Conservation (phyloP, 1,140 invertebrate genomes). For the Daktulosphaira vitifoliae region DNA sequence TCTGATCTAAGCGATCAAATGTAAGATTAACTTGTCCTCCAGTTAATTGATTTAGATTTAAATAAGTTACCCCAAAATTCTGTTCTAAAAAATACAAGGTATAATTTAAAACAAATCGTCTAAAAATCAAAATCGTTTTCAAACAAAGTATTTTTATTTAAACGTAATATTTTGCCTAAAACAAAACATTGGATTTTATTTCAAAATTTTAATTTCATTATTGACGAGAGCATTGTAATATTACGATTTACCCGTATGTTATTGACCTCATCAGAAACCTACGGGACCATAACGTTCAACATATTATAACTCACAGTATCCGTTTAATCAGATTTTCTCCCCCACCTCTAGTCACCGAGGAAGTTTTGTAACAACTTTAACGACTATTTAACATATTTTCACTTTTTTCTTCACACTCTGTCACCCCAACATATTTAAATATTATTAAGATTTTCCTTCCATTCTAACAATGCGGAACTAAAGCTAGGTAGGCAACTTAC, state of each 20-base stretch:
- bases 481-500: conserved; percentile 1
- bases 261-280: conserved; percentile 28
- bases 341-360: background rate
- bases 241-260: background rate
- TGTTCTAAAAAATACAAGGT: conserved; percentile 1
- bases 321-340: background rate
- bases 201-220: too few relatives aligned
- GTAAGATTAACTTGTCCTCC: conserved; percentile 20
- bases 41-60: background rate
- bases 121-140: background rate
- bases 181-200: too few relatives aligned
- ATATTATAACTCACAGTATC: background rate
- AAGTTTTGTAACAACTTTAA: conserved; percentile 23
- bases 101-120: background rate
- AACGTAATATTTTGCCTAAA: conserved; percentile 18
- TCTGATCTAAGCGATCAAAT: background rate
- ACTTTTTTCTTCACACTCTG: background rate
- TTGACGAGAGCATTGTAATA: too few relatives aligned
- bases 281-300: conserved; percentile 24
- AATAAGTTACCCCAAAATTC: conserved; percentile 15
- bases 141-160: background rate
- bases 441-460: too few relatives aligned
- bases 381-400: conserved; percentile 10
- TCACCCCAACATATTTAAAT: background rate
- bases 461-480: background rate